phyloP scores from a whole-genome alignment of 2,113 vertebrate genomes.

The Zosterops hypoxanthus region DNA sequence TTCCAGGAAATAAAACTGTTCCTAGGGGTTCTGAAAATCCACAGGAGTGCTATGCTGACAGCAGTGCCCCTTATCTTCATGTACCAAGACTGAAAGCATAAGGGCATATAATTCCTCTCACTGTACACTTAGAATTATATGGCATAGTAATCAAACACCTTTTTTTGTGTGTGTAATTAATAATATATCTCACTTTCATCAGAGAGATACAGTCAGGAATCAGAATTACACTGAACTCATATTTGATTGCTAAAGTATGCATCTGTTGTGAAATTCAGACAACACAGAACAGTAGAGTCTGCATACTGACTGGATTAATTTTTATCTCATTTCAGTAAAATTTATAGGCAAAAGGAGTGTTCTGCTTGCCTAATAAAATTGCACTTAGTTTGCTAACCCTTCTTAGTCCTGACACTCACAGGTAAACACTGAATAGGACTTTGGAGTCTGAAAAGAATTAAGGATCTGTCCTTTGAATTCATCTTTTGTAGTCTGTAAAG shows the following conservation, averaged over 20 bases:
- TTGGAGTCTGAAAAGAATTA: not conserved
- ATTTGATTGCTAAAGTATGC: not conserved
- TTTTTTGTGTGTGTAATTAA: not conserved
- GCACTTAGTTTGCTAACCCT: not conserved
- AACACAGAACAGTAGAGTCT: not conserved
- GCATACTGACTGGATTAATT: not conserved
- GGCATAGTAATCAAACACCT: not conserved
- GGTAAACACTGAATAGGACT: not conserved
- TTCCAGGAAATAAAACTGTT: not conserved
- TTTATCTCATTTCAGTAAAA: conserved; percentile 37
- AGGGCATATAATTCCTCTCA: not conserved
- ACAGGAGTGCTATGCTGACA: not conserved
- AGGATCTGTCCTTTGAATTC: not conserved
- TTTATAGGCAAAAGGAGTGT: conserved; percentile 13
- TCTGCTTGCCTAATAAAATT: conserved; percentile 39
- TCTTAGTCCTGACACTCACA: not conserved
- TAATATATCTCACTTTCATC: not conserved
- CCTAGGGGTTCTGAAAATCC: not conserved
- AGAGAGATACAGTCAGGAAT: not conserved
- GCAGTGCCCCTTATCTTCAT: not conserved
- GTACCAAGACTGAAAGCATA: not conserved
- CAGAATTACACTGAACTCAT: not conserved
- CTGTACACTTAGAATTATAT: not conserved
- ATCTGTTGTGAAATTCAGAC: not conserved
- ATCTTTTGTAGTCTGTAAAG: not conserved